These are phyloP conservation scores for Iphiclides podalirius DNA, from an alignment of 2,888 invertebrate genomes.

Conservation along the genomic window DNA sequence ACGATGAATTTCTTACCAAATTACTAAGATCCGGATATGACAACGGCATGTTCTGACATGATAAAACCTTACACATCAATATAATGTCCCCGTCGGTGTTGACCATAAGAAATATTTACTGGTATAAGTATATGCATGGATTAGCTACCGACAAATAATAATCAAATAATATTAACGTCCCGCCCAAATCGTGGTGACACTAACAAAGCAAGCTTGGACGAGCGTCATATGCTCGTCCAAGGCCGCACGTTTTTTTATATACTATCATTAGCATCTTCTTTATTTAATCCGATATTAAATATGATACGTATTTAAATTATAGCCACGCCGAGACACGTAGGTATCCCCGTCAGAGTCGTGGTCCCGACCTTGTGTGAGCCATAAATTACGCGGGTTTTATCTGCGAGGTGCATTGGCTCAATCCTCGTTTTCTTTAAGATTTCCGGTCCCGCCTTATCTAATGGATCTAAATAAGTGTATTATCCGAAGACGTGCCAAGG, in stretches of 20 bases:
- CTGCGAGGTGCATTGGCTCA: constrained; percentile 3
- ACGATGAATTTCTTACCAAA: too few relatives aligned
- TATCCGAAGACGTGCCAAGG: constrained; percentile 12
- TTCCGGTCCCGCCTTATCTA: constrained; percentile 21
- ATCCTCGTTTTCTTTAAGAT: constrained; percentile 15
- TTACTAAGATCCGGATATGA: too few relatives aligned
- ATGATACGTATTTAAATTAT: constrained; percentile 17
- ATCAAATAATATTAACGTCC: not conserved
- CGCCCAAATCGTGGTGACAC: constrained; percentile 1
- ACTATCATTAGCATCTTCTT: constrained; percentile 25
- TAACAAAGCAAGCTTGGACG: constrained; percentile 16
- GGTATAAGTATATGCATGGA: too few relatives aligned
- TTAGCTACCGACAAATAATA: too few relatives aligned
- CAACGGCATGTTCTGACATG: too few relatives aligned
- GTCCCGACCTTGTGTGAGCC: constrained; percentile 5
- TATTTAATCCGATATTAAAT: constrained; percentile 21
- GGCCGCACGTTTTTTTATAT: constrained; percentile 21
- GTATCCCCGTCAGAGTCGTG: not conserved
- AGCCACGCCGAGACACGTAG: not conserved
- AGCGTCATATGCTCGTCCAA: constrained; percentile 38
- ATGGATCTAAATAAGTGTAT: constrained; percentile 15
- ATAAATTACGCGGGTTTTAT: constrained; percentile 15
- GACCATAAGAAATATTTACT: too few relatives aligned
- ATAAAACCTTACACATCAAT: too few relatives aligned
- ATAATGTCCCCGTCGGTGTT: too few relatives aligned